Evolutionary conservation across 2,797 vertebrate genomes (phyloP), one percentile per base, ranked within the genome.

Genomic region (Phoxinus dragarum): DNA sequence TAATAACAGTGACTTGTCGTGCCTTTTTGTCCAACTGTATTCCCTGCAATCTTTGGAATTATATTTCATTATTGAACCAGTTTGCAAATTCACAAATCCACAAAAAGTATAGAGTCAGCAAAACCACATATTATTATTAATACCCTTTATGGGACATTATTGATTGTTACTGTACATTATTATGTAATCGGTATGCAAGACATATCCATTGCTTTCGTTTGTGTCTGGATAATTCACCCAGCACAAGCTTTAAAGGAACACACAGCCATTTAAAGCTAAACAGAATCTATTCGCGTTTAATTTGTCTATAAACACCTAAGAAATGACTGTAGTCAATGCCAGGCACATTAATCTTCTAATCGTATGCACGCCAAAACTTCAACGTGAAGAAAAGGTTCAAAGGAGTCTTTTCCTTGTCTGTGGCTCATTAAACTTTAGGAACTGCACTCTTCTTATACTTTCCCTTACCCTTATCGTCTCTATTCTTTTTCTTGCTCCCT

Each of bases 401-500:
- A 61, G 56, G 34, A 44, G 44, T 17, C 27, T 27, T 69, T 84
- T 76, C 38, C n/a, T 47, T 69, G 40, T 49, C 72, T 47, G 38
- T 69, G 44, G 44, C 44, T 44, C 19, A 71, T 84, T 79, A 82
- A 42, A 82, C 17, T 72, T 75, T 64, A 54, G 73, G 38, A 74
- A 78, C n/a, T 38, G 31, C 27, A 69, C 36, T 56, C 36, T 78
- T 69, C 23, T 34, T 73, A 59, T 79, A 36, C 67, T 85, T 85
- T 79, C 40, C 19, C 54, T 80, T 31, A 12, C 64, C 64, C 44
- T 66, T 84, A 47, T 67, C 61, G 31, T 75, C 38, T 80, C 31
- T 67, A 56, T 89, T 90, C 92, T 87, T 90, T 89, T 88, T 88
- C 89, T 85, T 86, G 90, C 88, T 88, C 86, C 88, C 80, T n/a